A percentile compares a stretch with the other conserved stretches of the same genome.
Evolutionary conservation across 2,797 vertebrate genomes (phyloP).

Genomic region (Merluccius polli): DNA sequence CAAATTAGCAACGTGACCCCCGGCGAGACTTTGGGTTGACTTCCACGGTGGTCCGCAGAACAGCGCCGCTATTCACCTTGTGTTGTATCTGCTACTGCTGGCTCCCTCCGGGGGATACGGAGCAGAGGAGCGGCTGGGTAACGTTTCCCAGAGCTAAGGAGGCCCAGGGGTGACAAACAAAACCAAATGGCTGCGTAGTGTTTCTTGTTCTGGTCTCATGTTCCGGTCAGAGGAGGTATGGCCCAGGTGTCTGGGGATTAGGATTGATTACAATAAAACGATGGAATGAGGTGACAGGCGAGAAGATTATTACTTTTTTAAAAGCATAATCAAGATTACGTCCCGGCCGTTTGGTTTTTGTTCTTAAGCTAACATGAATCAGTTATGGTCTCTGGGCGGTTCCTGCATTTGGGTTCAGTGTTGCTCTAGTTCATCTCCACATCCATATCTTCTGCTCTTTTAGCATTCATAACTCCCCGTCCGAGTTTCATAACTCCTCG

Average conservation of each 20-base stretch:
- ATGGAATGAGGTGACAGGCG: constrained; percentile 5
- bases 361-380: constrained; percentile 4
- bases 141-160: constrained; percentile 54
- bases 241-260: constrained; percentile 45
- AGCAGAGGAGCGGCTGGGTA: constrained; percentile 43
- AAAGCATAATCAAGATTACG: constrained; percentile 3
- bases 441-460: constrained; percentile 43
- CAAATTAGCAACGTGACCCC: constrained; percentile 46
- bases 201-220: constrained; percentile 60
- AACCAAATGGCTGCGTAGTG: constrained; percentile 59
- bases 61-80: constrained; percentile 51
- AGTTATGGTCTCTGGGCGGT: background rate
- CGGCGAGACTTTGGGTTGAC: constrained; percentile 30
- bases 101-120: constrained; percentile 50
- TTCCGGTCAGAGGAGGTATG: constrained; percentile 55
- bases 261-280: constrained; percentile 21
- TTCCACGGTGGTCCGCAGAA: constrained; percentile 53
- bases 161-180: constrained; percentile 54
- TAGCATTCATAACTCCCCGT: constrained; percentile 36
- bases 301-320: constrained; percentile 18
- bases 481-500: no score
- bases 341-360: background rate
- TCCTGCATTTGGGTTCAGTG: constrained; percentile 36
- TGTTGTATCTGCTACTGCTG: constrained; percentile 50
- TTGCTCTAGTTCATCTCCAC: constrained; percentile 40